Conservation (phyloP, 2,888 invertebrate genomes). For the Achlya flavicornis region DNA sequence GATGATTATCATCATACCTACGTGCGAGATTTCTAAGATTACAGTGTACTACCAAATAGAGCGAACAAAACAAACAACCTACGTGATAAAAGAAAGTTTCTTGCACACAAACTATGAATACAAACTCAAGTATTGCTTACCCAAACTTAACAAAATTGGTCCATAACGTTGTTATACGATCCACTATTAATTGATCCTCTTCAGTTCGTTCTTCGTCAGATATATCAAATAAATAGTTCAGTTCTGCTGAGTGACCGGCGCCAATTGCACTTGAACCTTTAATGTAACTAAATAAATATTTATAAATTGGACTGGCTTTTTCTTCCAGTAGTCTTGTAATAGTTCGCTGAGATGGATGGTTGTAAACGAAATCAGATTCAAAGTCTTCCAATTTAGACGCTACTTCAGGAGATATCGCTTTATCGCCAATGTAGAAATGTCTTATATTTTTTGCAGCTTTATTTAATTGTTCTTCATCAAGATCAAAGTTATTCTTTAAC, state of each 20-base stretch:
- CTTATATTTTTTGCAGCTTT: conserved; percentile 53
- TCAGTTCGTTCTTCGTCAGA: conserved; percentile 36
- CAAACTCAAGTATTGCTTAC: conserved; percentile 44
- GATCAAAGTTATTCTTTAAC: conserved; percentile 60
- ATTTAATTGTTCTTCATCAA: conserved; percentile 52
- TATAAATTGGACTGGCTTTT: conserved; percentile 61
- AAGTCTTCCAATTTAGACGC: conserved; percentile 55
- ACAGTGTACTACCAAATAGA: background rate
- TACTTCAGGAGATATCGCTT: conserved; percentile 48
- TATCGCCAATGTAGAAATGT: conserved; percentile 74
- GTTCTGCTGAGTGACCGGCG: conserved; percentile 62
- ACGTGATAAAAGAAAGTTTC: background rate
- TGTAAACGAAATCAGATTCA: conserved; percentile 66
- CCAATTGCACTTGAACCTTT: conserved; percentile 45
- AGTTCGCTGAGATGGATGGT: conserved; percentile 67
- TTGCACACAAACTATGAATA: background rate
- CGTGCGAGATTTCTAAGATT: background rate
- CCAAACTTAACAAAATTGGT: conserved; percentile 74
- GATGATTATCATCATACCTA: background rate
- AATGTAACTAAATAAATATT: conserved; percentile 68
- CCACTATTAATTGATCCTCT: conserved; percentile 53
- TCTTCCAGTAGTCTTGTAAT: conserved; percentile 59
- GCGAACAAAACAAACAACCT: background rate
- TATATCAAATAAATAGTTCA: conserved; percentile 63
- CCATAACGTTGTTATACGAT: conserved; percentile 67